These are phyloP conservation scores for Slavum lentiscoides DNA, from an alignment of 2,888 invertebrate species.

Conservation along the genomic window DNA sequence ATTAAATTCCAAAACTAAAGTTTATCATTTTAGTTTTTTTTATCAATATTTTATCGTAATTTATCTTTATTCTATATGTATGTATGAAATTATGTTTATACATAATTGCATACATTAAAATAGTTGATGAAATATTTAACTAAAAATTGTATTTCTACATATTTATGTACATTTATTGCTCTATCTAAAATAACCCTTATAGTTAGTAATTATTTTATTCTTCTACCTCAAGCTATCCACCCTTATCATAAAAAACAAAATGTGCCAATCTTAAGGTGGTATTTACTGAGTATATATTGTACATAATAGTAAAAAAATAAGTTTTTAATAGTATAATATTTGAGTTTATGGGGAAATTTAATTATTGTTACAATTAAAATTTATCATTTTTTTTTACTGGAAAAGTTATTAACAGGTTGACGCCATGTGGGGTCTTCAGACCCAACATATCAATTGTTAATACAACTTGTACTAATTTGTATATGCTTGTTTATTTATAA, in stretches of 20 bases:
- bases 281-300: constrained; percentile 15
- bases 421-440: no score
- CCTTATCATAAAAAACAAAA: constrained; percentile 17
- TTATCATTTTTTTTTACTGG: no score
- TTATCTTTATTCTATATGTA: not conserved
- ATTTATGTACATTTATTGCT: not conserved
- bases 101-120: not conserved
- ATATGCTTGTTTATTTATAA: no score
- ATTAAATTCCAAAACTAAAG: constrained; percentile 8
- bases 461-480: no score
- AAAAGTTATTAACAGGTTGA: no score
- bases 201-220: constrained; percentile 23
- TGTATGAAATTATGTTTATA: not conserved
- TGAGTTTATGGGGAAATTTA: not conserved
- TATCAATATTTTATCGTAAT: constrained; percentile 1
- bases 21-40: not conserved
- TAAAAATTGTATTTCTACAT: not conserved
- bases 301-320: constrained; percentile 12
- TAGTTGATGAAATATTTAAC: no score
- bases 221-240: constrained; percentile 45
- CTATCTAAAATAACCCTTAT: constrained; percentile 12
- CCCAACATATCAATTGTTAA: no score
- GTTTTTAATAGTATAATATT: constrained; percentile 1
- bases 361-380: constrained; percentile 3
- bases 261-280: constrained; percentile 47